A percentile compares a stretch with the other conserved stretches of the same genome.
These are phyloP conservation scores for Tretioscincus oriximinensis DNA, from an alignment of 2,113 vertebrate species.

Conservation along the genomic window DNA sequence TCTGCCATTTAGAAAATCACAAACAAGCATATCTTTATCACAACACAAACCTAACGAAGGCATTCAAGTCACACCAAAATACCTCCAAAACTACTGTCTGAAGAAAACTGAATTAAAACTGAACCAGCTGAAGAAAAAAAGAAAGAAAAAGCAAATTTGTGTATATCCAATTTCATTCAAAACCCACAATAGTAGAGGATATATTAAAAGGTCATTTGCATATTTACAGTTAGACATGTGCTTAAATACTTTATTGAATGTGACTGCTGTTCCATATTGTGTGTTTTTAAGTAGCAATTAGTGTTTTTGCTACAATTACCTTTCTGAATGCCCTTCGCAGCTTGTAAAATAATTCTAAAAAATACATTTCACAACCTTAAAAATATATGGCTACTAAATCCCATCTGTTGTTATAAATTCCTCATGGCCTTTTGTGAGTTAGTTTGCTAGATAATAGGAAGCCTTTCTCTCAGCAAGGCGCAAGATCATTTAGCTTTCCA, in stretches of 20 bases:
- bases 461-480: conserved; percentile 36
- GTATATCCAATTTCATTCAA: not conserved
- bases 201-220: not conserved
- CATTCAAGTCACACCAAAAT: too few species aligned
- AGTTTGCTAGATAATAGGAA: conserved; percentile 42
- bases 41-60: too few species aligned
- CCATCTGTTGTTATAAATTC: conserved; percentile 26
- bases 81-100: too few species aligned
- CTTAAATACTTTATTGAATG: not conserved
- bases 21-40: too few species aligned
- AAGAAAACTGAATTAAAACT: too few species aligned
- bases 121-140: too few species aligned
- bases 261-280: not conserved
- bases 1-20: too few species aligned
- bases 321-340: conserved; percentile 19
- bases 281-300: not conserved
- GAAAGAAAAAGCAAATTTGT: too few species aligned
- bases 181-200: too few species aligned
- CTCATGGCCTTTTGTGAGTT: conserved; percentile 45
- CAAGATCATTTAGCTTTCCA: conserved; percentile 42
- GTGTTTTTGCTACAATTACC: conserved; percentile 21
- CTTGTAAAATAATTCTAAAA: conserved; percentile 34
- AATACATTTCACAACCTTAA: conserved; percentile 14
- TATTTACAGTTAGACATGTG: not conserved
- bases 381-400: conserved; percentile 29